A percentile compares a stretch with the other conserved stretches of the same genome.
Conservation (phyloP, 2,888 invertebrate species). For the Plebejus argus region DNA sequence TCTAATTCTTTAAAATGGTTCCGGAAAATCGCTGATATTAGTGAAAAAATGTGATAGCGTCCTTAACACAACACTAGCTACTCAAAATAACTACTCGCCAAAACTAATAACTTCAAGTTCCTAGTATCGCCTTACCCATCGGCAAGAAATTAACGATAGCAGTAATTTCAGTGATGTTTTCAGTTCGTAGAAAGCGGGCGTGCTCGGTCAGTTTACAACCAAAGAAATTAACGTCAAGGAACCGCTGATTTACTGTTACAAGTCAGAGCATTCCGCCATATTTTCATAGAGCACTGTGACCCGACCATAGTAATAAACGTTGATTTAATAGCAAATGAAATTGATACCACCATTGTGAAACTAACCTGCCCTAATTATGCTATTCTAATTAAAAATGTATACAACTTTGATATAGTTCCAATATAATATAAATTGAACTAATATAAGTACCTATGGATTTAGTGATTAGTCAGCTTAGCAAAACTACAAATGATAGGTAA, state of each 20-base stretch:
- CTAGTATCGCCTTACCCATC: neutral
- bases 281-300: neutral
- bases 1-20: too few relatives aligned
- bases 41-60: too few relatives aligned
- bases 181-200: constrained; percentile 18
- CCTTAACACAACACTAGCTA: neutral
- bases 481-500: too few relatives aligned
- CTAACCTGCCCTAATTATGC: neutral
- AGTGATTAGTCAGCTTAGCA: too few relatives aligned
- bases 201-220: constrained; percentile 2
- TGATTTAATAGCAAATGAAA: neutral
- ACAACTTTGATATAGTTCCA: neutral
- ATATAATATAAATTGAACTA: neutral
- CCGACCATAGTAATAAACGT: neutral
- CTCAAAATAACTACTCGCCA: neutral
- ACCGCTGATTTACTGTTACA: neutral
- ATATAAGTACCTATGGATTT: too few relatives aligned
- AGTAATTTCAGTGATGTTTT: neutral
- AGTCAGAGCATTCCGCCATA: constrained; percentile 10
- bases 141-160: neutral
- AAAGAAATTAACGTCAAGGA: constrained; percentile 13
- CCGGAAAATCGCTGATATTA: too few relatives aligned
- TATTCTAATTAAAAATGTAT: too few relatives aligned
- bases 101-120: neutral
- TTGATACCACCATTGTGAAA: neutral